Conservation (phyloP, 2,888 invertebrate species). For the Cephus spinipes region DNA sequence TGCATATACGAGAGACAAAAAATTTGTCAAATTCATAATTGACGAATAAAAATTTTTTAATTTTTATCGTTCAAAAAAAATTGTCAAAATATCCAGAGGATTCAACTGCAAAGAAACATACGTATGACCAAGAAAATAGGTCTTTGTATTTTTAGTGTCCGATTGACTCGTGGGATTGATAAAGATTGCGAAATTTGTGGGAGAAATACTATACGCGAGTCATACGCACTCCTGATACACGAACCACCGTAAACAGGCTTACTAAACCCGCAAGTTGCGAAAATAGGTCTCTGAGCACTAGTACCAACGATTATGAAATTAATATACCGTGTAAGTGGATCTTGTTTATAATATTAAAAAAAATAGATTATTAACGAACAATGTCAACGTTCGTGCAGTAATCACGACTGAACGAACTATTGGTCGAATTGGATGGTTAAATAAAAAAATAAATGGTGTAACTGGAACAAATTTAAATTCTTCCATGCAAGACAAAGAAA, state of each 20-base stretch:
- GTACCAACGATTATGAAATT: neutral
- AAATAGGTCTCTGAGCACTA: conserved; percentile 16
- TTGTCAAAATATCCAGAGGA: neutral
- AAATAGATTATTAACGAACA: neutral
- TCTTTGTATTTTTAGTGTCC: conserved; percentile 8
- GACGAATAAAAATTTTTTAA: too few species aligned
- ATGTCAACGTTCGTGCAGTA: neutral
- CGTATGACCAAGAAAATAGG: neutral
- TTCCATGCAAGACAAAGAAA: neutral
- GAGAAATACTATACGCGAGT: conserved; percentile 13
- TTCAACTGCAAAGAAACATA: neutral
- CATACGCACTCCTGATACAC: conserved; percentile 15
- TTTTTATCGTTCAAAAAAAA: too few species aligned
- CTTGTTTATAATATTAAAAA: neutral
- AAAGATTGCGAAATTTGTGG: conserved; percentile 26
- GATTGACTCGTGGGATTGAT: conserved; percentile 18
- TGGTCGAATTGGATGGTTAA: neutral
- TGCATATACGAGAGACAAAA: neutral
- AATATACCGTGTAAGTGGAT: neutral
- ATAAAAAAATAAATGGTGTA: neutral
- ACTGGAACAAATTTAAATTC: neutral
- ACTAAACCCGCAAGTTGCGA: conserved; percentile 15
- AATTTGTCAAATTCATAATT: too few species aligned
- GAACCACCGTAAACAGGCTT: conserved; percentile 6
- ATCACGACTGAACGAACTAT: neutral